These are phyloP conservation scores for Salvelinus sp. DNA, from an alignment of 2,113 vertebrate genomes.

Conservation along the genomic window DNA sequence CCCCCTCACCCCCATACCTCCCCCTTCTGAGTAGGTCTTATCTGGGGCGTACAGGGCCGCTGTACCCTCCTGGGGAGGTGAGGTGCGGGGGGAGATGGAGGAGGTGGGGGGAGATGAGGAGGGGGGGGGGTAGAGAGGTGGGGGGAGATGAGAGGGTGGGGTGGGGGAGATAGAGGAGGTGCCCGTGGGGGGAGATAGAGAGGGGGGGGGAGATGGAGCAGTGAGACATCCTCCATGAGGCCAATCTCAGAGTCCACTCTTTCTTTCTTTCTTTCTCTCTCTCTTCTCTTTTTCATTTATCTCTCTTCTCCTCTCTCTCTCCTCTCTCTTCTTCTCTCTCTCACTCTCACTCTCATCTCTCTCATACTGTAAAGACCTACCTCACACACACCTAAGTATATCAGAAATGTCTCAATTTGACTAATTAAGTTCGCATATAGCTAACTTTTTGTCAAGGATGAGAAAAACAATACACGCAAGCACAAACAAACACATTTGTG, in stretches of 20 bases:
- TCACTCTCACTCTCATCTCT: background rate
- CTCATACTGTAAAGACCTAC: background rate
- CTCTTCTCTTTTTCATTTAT: background rate
- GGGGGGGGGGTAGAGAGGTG: background rate
- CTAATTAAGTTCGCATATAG: background rate
- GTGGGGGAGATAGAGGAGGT: too few relatives aligned
- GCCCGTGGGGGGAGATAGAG: too few relatives aligned
- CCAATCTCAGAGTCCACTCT: background rate
- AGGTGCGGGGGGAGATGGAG: background rate
- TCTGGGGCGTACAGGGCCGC: constrained; percentile 71
- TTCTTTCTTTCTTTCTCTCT: background rate
- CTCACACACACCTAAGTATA: too few relatives aligned
- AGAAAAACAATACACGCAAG: constrained; percentile 60
- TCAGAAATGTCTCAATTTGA: too few relatives aligned
- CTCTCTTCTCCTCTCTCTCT: background rate
- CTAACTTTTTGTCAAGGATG: constrained; percentile 52
- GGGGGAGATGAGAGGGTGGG: too few relatives aligned
- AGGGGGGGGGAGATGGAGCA: too few relatives aligned
- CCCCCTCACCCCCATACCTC: background rate
- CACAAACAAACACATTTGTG: constrained; percentile 55
- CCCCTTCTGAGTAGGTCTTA: constrained; percentile 66
- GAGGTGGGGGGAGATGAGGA: too few relatives aligned
- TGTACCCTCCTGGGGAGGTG: constrained; percentile 64
- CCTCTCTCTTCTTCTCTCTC: background rate
- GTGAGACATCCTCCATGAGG: too few relatives aligned